A percentile compares a stretch with the other conserved stretches of the same genome.
These are phyloP conservation scores for Channa argus DNA, from an alignment of 2,113 vertebrate species.

Conservation along the genomic window DNA sequence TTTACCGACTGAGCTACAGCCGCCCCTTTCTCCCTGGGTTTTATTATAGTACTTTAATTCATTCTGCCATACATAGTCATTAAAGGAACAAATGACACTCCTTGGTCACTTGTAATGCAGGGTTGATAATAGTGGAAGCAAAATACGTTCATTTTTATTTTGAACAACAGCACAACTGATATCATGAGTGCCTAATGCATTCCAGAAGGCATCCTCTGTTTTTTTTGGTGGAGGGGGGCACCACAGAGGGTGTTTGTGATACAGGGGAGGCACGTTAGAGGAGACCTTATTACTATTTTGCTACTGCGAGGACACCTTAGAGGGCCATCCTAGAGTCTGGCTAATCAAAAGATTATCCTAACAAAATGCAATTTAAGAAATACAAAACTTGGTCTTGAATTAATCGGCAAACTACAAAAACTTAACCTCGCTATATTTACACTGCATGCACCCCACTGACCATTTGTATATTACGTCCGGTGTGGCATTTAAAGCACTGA, in stretches of 20 bases:
- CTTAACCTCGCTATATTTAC: neutral
- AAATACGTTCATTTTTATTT: neutral
- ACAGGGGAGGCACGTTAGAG: too few species aligned
- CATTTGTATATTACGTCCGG: neutral
- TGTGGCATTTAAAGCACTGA: slow-evolving; percentile 26
- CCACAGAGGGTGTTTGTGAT: too few species aligned
- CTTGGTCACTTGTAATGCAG: slow-evolving; percentile 16
- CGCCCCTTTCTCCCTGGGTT: neutral
- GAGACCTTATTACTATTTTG: too few species aligned
- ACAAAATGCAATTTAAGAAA: neutral
- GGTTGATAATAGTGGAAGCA: slow-evolving; percentile 22
- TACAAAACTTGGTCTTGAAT: neutral
- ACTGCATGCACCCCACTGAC: neutral
- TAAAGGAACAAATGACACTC: slow-evolving; percentile 9
- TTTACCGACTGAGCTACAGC: too few species aligned
- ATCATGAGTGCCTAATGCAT: too few species aligned
- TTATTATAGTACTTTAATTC: neutral
- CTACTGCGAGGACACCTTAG: too few species aligned
- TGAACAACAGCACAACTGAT: neutral
- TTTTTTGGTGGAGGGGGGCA: too few species aligned
- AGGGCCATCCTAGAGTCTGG: too few species aligned
- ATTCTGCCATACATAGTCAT: neutral
- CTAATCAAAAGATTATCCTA: too few species aligned
- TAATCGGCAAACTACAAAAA: neutral
- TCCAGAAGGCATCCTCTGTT: too few species aligned